Evolutionary conservation across 2,113 vertebrate genomes (phyloP), one percentile per base, ranked within the genome.

Genomic region (Bos javanicus): DNA sequence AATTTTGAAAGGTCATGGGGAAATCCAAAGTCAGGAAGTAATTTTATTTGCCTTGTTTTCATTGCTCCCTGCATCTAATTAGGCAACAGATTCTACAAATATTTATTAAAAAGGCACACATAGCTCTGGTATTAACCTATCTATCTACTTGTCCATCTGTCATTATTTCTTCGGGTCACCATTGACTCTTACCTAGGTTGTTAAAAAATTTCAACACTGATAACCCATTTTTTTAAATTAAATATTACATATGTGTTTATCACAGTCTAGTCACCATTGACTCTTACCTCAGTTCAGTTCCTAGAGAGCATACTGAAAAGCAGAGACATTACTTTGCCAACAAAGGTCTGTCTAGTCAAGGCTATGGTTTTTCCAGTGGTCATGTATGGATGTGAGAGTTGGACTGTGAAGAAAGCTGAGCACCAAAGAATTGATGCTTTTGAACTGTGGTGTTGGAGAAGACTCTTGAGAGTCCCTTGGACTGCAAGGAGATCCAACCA

Each of bases 341-440:
- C 59, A 60, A 13, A 60, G 12, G 4, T 28, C 4, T 1, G 1
- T 60, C 57, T 60, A 60, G 57, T 60, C 2, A 26, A 60, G 59
- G 11, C 59, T 60, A 28, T 28, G 59, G 5, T 60, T 60, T 60
- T 60, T 28, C 59, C 9, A 60, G 10, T 59, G 4, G 59, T 28
- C 59, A 60, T 28, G 26, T 28, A 60, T 13, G 26, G 59, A 60
- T 60, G 9, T 60, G 59, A 60, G 0, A 60, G 26, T 60, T 60
- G 59, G 59, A 60, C 59, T 28, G 59, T 60, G 26, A 60, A 60
- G 26, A 60, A 13, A 13, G 26, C 59, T 60, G 59, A 60, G 4
- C 12, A 13, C 26, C 0, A 2, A 26, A 60, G 26, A 28, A 28
- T 6, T 60, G 59, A 0, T 60, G 26, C 59, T 60, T 60, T 60